Conservation (phyloP, 2,888 invertebrate species). For the Acronicta psi region DNA sequence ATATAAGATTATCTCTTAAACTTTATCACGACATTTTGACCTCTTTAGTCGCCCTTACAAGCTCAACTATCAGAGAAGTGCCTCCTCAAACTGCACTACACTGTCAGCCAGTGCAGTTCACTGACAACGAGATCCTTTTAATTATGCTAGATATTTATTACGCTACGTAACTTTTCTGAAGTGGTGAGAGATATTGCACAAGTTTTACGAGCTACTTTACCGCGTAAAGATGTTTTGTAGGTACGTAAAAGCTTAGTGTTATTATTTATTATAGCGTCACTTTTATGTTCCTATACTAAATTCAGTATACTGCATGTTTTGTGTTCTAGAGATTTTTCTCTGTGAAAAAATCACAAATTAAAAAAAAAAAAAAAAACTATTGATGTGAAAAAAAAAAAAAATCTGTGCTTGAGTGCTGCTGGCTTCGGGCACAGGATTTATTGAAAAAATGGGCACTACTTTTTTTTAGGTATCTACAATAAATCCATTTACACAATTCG, state of each 20-base stretch:
- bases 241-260: neutral
- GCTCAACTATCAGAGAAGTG: constrained; percentile 25
- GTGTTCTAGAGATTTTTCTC: too few relatives aligned
- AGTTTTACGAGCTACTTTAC: neutral
- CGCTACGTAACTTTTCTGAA: neutral
- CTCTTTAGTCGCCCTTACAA: constrained; percentile 5
- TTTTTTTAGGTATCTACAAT: too few relatives aligned
- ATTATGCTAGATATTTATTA: constrained; percentile 10
- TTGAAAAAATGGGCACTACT: too few relatives aligned
- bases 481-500: too few relatives aligned
- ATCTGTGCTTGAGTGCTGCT: too few relatives aligned
- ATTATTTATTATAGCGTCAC: neutral
- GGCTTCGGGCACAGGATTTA: too few relatives aligned
- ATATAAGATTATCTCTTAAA: neutral
- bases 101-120: constrained; percentile 17
- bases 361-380: too few relatives aligned
- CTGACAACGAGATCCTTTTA: constrained; percentile 21
- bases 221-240: neutral
- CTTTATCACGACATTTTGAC: constrained; percentile 4
- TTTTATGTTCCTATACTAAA: neutral
- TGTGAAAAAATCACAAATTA: too few relatives aligned
- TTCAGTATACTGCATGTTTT: neutral
- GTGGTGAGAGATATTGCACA: neutral
- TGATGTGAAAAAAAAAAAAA: too few relatives aligned
- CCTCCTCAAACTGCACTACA: constrained; percentile 17